Conservation (phyloP, 92 coral and sea anemone genomes). For the Actinernus sp. region DNA sequence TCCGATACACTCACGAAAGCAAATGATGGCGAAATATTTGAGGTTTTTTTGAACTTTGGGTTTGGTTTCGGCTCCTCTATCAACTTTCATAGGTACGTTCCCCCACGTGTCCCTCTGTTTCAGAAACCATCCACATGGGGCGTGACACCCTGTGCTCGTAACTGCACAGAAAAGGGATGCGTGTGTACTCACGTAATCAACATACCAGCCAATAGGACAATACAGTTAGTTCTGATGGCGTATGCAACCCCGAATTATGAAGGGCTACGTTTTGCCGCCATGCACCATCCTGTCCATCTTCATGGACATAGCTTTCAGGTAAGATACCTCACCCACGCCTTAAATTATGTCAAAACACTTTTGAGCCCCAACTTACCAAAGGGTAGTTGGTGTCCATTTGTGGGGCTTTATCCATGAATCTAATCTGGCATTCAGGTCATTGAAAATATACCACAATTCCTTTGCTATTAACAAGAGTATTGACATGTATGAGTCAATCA, state of each 20-base stretch:
- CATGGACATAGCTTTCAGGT: slow-evolving; percentile 75
- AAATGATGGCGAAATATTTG: slow-evolving; percentile 20
- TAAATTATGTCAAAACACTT: too few relatives aligned
- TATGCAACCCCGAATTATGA: background rate
- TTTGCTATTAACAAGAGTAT: too few relatives aligned
- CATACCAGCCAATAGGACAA: slow-evolving; percentile 61
- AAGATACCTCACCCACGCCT: background rate
- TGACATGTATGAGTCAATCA: too few relatives aligned
- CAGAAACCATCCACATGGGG: slow-evolving; percentile 71
- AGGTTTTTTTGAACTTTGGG: slow-evolving; percentile 48
- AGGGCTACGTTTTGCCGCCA: background rate
- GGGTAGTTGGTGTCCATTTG: too few relatives aligned
- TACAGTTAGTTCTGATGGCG: slow-evolving; percentile 65
- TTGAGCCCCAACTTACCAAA: too few relatives aligned
- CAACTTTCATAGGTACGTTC: slow-evolving; percentile 38
- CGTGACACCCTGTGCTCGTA: slow-evolving; percentile 47
- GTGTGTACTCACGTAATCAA: slow-evolving; percentile 57
- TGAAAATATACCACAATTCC: too few relatives aligned
- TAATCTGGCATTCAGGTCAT: too few relatives aligned
- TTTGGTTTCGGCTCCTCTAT: slow-evolving; percentile 51
- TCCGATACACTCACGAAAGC: background rate
- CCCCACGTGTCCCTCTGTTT: slow-evolving; percentile 60
- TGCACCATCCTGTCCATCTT: slow-evolving; percentile 64
- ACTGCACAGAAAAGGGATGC: slow-evolving; percentile 53
- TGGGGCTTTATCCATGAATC: too few relatives aligned